Conservation (phyloP, 2,888 invertebrate genomes). For the Cotesia congregata region DNA sequence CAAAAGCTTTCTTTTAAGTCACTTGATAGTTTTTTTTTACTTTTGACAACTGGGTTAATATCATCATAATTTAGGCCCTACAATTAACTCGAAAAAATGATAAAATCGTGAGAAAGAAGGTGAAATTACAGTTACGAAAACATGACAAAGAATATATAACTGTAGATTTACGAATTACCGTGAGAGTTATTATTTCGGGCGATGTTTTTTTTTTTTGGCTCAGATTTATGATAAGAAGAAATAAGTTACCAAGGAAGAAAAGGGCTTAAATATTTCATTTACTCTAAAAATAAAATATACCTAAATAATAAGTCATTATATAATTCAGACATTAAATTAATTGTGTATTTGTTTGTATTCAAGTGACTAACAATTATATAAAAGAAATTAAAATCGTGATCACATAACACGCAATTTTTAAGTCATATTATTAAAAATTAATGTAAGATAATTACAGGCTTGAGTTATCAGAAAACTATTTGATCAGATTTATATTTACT, state of each 20-base stretch:
- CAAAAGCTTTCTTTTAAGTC: neutral
- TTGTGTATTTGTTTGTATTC: neutral
- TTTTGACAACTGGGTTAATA: neutral
- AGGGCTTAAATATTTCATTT: too few species aligned
- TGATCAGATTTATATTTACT: neutral
- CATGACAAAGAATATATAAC: conserved; percentile 39
- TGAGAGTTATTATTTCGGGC: conserved; percentile 35
- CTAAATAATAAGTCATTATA: neutral
- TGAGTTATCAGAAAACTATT: neutral
- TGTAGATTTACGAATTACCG: conserved; percentile 48
- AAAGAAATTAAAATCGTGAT: neutral
- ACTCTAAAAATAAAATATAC: neutral
- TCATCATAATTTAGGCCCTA: conserved; percentile 24
- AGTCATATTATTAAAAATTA: neutral
- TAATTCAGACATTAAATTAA: neutral
- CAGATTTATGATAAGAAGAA: neutral
- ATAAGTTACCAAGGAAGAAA: neutral
- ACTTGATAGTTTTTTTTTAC: neutral
- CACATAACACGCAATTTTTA: neutral
- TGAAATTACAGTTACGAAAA: conserved; percentile 46
- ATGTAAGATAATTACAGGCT: neutral
- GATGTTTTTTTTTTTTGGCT: conserved; percentile 17
- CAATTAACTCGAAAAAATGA: conserved; percentile 42
- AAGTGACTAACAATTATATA: neutral
- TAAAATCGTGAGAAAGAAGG: conserved; percentile 50